These are phyloP conservation scores for Calcarius lapponicus DNA, from an alignment of 2,797 vertebrate genomes.

Conservation along the genomic window DNA sequence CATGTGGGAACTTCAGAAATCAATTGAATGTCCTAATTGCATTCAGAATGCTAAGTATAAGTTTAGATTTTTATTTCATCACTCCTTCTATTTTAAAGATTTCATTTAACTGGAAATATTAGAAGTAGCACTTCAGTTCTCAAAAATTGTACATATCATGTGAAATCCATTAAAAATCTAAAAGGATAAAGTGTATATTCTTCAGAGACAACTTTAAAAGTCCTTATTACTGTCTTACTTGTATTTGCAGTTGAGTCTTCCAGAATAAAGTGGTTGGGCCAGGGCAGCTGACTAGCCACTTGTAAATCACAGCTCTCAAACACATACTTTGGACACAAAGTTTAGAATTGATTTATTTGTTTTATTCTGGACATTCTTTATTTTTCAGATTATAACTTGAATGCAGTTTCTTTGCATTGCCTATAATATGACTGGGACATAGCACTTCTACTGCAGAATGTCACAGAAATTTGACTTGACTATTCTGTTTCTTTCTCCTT, in stretches of 20 bases:
- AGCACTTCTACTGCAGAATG: background rate
- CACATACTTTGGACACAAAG: background rate
- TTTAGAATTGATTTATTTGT: background rate
- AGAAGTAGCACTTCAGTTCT: constrained; percentile 22
- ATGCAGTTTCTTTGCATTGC: background rate
- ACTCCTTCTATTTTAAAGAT: constrained; percentile 16
- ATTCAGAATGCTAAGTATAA: constrained; percentile 35
- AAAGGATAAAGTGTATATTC: background rate
- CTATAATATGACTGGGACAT: background rate
- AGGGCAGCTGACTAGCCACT: background rate
- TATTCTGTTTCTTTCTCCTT: background rate
- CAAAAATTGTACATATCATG: background rate
- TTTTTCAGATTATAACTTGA: background rate
- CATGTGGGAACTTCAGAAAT: constrained; percentile 31
- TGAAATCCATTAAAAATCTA: background rate
- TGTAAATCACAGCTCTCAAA: background rate
- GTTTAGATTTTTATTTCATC: constrained; percentile 37
- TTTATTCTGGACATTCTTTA: background rate
- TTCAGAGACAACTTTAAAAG: background rate
- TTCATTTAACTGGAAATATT: constrained; percentile 28
- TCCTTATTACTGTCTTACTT: background rate
- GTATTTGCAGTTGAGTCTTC: background rate
- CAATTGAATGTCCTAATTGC: constrained; percentile 25
- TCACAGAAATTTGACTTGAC: background rate
- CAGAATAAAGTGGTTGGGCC: background rate